Conservation (phyloP, 2,113 vertebrate genomes). For the Dicentrarchus labrax region DNA sequence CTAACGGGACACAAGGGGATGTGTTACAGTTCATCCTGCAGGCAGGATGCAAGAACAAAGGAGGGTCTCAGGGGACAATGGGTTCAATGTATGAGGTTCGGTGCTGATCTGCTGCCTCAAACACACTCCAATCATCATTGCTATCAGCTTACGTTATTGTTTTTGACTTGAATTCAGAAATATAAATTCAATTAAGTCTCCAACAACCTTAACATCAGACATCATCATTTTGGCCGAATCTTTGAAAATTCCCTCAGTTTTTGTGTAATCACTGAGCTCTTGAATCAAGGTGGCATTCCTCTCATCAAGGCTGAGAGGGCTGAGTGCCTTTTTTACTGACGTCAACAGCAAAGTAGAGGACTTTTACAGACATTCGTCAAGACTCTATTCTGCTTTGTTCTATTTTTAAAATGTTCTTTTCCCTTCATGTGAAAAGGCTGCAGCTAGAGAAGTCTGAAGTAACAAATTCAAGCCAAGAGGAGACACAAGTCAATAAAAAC, state of each 20-base stretch:
- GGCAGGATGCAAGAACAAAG: slow-evolving; percentile 56
- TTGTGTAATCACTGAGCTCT: slow-evolving; percentile 23
- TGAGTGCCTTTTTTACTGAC: slow-evolving; percentile 20
- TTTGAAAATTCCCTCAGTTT: neutral
- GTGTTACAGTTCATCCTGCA: slow-evolving; percentile 62
- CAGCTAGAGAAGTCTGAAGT: neutral
- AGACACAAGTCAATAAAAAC: neutral
- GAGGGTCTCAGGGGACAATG: slow-evolving; percentile 29
- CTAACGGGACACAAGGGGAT: slow-evolving; percentile 66
- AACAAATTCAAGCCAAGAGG: neutral
- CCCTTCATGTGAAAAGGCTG: neutral
- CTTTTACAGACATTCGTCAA: neutral
- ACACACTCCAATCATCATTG: neutral
- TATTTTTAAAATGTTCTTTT: neutral
- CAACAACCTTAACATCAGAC: neutral
- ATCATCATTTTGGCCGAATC: neutral
- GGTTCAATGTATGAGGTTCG: neutral
- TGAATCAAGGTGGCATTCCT: slow-evolving; percentile 39
- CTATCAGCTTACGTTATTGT: neutral
- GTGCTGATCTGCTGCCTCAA: neutral
- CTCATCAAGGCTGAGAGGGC: slow-evolving; percentile 22
- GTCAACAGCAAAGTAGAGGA: neutral
- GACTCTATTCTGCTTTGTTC: neutral
- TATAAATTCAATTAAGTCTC: neutral
- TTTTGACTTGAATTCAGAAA: slow-evolving; percentile 17